These are phyloP conservation scores for Sphecodes monilicornis DNA, from an alignment of 2,888 invertebrate genomes.

Conservation along the genomic window DNA sequence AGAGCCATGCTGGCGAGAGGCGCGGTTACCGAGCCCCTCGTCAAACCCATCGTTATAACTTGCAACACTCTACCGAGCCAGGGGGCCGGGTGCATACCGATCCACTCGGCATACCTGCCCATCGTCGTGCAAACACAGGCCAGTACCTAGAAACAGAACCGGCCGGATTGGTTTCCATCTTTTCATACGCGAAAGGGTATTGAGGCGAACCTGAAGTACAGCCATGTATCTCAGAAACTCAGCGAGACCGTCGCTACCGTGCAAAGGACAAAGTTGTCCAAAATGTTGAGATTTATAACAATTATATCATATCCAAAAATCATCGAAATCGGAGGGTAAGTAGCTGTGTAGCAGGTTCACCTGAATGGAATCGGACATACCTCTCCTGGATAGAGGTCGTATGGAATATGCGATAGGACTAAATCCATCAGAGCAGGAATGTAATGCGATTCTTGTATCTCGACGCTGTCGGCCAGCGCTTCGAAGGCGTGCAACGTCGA, in stretches of 20 bases:
- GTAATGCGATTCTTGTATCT: constrained; percentile 81
- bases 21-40: constrained; percentile 88
- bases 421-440: constrained; percentile 85
- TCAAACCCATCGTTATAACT: constrained; percentile 88
- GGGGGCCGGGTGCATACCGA: constrained; percentile 88
- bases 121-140: constrained; percentile 79
- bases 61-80: constrained; percentile 89
- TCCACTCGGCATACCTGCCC: constrained; percentile 95
- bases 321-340: not conserved
- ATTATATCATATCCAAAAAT: no score
- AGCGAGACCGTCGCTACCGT: no score
- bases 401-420: constrained; percentile 79
- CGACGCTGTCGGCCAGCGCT: constrained; percentile 85
- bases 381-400: constrained; percentile 79
- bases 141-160: constrained; percentile 73
- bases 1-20: constrained; percentile 94
- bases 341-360: not conserved
- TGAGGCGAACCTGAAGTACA: not conserved
- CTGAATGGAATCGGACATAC: constrained; percentile 61
- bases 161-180: not conserved
- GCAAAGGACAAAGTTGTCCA: no score
- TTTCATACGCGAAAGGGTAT: not conserved
- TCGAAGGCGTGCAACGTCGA: constrained; percentile 86
- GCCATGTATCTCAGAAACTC: not conserved
- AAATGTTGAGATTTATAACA: no score